Evolutionary conservation across 2,888 invertebrate species (phyloP).

Genomic region (Drosophila monieri): DNA sequence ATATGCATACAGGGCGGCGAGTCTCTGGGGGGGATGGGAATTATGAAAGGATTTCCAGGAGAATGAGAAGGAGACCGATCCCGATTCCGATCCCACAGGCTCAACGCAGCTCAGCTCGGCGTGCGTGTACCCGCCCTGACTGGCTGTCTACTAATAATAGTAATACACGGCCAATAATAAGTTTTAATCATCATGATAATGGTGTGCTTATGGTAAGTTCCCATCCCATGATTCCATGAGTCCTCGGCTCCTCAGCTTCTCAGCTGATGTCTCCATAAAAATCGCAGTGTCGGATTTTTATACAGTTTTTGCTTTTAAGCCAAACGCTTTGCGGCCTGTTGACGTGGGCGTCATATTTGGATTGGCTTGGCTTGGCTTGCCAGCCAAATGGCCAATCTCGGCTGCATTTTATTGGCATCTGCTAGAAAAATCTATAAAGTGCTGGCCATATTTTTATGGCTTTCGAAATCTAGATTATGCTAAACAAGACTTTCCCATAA

Average conservation of each 20-base stretch:
- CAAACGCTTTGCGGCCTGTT: conserved; percentile 21
- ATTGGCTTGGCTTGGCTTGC: conserved; percentile 5
- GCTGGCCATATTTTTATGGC: conserved; percentile 30
- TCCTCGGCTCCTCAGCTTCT: conserved; percentile 12
- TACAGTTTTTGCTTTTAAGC: conserved; percentile 56
- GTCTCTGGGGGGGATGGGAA: conserved; percentile 24
- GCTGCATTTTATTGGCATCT: conserved; percentile 18
- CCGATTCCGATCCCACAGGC: conserved; percentile 29
- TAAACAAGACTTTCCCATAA: conserved; percentile 20
- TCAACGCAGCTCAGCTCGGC: conserved; percentile 46
- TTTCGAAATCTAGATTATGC: conserved; percentile 30
- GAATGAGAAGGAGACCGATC: conserved; percentile 1
- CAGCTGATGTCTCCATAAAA: conserved; percentile 75
- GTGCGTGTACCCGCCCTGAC: conserved; percentile 67
- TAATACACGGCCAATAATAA: conserved; percentile 77
- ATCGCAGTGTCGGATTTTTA: conserved; percentile 52
- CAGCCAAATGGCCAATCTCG: conserved; percentile 2
- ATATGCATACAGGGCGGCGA: conserved; percentile 64
- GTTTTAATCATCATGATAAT: conserved; percentile 80
- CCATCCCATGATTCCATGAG: conserved; percentile 10
- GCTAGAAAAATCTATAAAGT: conserved; percentile 41
- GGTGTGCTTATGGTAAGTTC: conserved; percentile 59
- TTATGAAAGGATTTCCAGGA: conserved; percentile 68
- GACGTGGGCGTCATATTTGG: conserved; percentile 70
- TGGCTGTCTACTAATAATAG: conserved; percentile 68